phyloP scores from a whole-genome alignment of 1,140 invertebrate species.

The Phymorhynchus buccinoides region DNA sequence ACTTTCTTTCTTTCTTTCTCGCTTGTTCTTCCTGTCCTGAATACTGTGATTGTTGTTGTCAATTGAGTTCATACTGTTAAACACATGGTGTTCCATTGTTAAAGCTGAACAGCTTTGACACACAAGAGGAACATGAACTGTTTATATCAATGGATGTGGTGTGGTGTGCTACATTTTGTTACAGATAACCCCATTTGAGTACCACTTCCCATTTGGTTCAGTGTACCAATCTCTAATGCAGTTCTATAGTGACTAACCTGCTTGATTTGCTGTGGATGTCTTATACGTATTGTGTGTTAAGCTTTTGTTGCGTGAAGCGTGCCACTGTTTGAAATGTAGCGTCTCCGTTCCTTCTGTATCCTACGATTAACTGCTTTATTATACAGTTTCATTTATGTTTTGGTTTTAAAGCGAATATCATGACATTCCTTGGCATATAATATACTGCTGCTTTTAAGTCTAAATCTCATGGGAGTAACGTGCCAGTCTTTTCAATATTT shows the following conservation, averaged over 20 bases:
- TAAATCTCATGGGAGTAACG: background rate
- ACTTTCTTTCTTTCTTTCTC: background rate
- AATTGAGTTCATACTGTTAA: background rate
- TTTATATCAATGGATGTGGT: no score
- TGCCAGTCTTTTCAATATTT: background rate
- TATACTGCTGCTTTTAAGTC: background rate
- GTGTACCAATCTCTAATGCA: background rate
- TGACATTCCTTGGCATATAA: background rate
- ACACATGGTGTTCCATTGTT: background rate
- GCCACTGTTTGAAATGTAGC: background rate
- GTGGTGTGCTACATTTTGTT: no score
- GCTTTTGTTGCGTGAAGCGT: conserved; percentile 21
- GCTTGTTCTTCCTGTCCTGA: background rate
- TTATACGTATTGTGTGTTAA: conserved; percentile 19
- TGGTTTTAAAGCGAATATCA: background rate
- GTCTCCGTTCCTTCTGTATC: background rate
- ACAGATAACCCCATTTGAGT: background rate
- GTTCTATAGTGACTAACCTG: background rate
- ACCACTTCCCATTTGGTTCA: background rate
- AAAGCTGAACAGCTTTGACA: background rate
- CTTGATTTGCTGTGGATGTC: conserved; percentile 29
- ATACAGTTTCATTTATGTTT: background rate
- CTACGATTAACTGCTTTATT: background rate
- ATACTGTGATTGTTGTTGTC: background rate
- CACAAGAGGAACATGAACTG: background rate